These are phyloP conservation scores for Phlogophora meticulosa DNA, from an alignment of 2,888 invertebrate species.

Conservation along the genomic window DNA sequence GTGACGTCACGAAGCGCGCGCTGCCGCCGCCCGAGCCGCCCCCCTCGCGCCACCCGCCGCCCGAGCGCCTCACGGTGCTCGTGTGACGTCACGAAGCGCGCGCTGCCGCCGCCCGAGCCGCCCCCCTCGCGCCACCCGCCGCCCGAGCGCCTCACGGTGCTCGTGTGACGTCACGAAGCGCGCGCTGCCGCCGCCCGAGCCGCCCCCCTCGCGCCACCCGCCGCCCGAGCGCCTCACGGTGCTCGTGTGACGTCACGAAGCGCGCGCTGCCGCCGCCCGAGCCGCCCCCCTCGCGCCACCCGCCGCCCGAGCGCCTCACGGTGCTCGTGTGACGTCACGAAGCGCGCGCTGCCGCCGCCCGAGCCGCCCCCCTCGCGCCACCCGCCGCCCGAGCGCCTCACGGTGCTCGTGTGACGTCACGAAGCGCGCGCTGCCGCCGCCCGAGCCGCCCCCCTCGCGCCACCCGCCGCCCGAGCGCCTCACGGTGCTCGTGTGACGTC, in stretches of 20 bases:
- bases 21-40: conserved; percentile 85
- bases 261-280: conserved; percentile 91
- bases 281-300: conserved; percentile 79
- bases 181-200: no score
- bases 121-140: neutral
- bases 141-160: no score
- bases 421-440: no score
- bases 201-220: conserved; percentile 86
- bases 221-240: conserved; percentile 94
- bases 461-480: conserved; percentile 94
- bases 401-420: no score
- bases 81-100: conserved; percentile 77
- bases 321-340: conserved; percentile 84
- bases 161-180: no score
- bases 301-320: conserved; percentile 86
- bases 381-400: no score
- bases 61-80: conserved; percentile 88
- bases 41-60: conserved; percentile 77
- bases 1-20: conserved; percentile 93
- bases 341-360: conserved; percentile 41
- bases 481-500: conserved; percentile 95
- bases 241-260: conserved; percentile 95
- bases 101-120: conserved; percentile 8
- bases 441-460: no score
- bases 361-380: neutral